Base-by-base conservation (phyloP, 2,888 invertebrate genomes). In the Uloborus plumipes region DNA sequence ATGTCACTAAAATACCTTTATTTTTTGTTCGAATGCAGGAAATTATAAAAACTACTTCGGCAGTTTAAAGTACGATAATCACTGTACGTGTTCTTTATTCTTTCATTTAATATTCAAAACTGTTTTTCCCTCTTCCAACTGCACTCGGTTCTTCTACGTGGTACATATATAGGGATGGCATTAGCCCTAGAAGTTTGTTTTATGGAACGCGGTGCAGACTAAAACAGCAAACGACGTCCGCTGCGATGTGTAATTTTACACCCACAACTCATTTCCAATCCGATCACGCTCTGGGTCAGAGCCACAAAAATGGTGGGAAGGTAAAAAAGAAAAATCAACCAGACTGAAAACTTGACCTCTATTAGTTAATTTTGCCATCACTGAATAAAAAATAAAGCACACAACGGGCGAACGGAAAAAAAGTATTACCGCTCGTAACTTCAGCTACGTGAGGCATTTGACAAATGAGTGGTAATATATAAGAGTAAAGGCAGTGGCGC, bases 281-380 rank as follows among this genome's bases (percentile, higher is more conserved):
- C 39, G 39, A 26, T 67, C 77, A 77, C 77, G 77, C 47, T 49
- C 59, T 13, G 4, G 14, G 11, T 31, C 51, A 50, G 15, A 20
- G 9, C 15, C 58, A 59, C 18, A 47, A 39, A 55, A 39, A 39
- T 39, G 39, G 39, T 1, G 39, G 39, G 39, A 39, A 26, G 26
- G 39, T 7, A 39, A 64, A 70, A 59, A 58, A 49, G 9, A 64
- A 70, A 59, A 58, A 49, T 18, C 20, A 31, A 15, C 51, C 47
- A 51, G 47, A 65, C 64, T 70, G 71, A 78, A 78, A 78, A 78
- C 71, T 71, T 78, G 71, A 78, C 78, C 71, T 78, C 71, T 71
- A 71, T 78, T 78, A 71, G 78, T 78, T 78, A 78, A 71, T 78
- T 78, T 50, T 59, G 31, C 55, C 50, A 64, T 59, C 59, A n/a